These are phyloP conservation scores for Habrosyne pyritoides DNA, from an alignment of 2,888 invertebrate genomes.

Conservation along the genomic window DNA sequence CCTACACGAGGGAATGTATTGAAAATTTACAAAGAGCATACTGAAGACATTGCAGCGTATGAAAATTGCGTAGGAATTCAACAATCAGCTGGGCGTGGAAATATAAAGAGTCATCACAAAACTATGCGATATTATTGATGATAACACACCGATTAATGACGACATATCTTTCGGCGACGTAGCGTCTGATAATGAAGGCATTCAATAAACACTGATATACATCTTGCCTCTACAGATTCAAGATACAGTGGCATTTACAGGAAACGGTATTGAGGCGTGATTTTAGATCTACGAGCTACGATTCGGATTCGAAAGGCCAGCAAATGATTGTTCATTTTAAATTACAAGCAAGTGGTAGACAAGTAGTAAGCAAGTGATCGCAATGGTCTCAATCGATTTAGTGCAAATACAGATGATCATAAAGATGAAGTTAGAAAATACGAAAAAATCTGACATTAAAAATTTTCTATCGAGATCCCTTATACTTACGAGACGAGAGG, in stretches of 20 bases:
- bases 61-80: background rate
- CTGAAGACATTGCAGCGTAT: too few relatives aligned
- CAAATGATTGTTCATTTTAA: background rate
- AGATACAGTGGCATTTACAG: constrained; percentile 3
- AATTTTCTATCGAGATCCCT: too few relatives aligned
- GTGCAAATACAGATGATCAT: too few relatives aligned
- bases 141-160: constrained; percentile 41
- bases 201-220: constrained; percentile 38
- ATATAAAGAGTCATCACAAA: constrained; percentile 39
- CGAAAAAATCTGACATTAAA: too few relatives aligned
- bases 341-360: too few relatives aligned
- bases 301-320: background rate
- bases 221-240: constrained; percentile 12
- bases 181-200: constrained; percentile 33
- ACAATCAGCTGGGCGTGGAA: constrained; percentile 27
- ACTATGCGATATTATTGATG: constrained; percentile 36
- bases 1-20: too few relatives aligned
- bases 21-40: too few relatives aligned
- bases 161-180: constrained; percentile 28
- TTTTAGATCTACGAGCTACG: background rate
- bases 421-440: too few relatives aligned
- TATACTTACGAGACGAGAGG: too few relatives aligned
- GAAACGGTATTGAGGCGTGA: background rate
- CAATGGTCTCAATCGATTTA: too few relatives aligned
- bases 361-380: too few relatives aligned